Base-by-base conservation (phyloP, 30 jellyfish, hydroid and myxozoan species). In the Hydractinia symbiolongicarpus region DNA sequence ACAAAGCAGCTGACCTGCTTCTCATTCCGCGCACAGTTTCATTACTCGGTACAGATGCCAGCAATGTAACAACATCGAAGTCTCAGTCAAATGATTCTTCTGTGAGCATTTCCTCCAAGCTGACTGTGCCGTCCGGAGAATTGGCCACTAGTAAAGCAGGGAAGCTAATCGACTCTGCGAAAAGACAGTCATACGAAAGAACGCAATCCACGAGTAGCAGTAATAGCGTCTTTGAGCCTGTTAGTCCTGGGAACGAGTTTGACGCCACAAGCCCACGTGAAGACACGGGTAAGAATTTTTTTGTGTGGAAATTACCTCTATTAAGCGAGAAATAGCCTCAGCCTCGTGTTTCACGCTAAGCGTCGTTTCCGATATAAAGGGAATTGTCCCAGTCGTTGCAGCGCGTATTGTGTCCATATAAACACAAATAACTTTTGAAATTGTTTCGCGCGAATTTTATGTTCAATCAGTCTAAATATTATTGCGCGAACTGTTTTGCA, bases 221-320 rank as follows among this genome's bases (percentile, higher is more conserved):
- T 30, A 20, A 66, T 54, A 8, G 61, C 11, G 53, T 61, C 9
- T 79, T 79, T 67, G 83, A 62, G 54, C 81, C 81, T 61, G 83
- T 61, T 53, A 79, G 83, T 79, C 73, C 85, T 55, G 85, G 85
- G 1, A 64, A 77, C n/a, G 85, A 77, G 9, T 77, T 50, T n/a
- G 40, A 44, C 19, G 19, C 74, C 16, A 76, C 52, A 9, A 77
- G 85, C 44, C 78, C 85, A 30, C 77, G 17, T 5, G 85, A 77
- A 53, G 66, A 64, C 7, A 64, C 74, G 40, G 74, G 74, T 64
- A 58, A 51, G 40, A 51, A 6, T 6, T 1, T 30, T 30, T 30
- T 30, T 30, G 44, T 30, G 44, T 30, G 44, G 44, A 30, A 30
- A 30, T 30, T 2, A 30, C 44, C 44, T 30, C 44, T 30, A 30